Evolutionary conservation across 2,113 vertebrate genomes (phyloP), one percentile per base, ranked within the genome.

Genomic region (Indicator indicator): DNA sequence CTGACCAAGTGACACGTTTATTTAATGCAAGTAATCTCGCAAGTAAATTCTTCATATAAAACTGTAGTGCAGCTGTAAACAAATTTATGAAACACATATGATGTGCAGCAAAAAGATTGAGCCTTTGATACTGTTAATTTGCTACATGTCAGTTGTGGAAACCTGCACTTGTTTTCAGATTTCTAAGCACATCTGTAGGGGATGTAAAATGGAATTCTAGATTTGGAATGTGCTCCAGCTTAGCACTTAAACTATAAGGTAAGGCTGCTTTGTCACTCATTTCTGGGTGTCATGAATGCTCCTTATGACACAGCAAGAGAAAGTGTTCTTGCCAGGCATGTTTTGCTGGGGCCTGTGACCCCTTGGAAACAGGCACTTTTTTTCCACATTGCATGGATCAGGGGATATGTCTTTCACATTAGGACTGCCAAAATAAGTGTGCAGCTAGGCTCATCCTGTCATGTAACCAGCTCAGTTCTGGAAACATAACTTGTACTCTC

Each of bases 281-380:
- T 13, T 60, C 32, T 82, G 65, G 70, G 5, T 68, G 27, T 20
- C 32, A 12, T 13, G 48, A 70, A 33, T 91, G 40, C 32, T 78
- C 50, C 72, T 1, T 27, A 9, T 27, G 59, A 91, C 63, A 75
- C 3, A 30, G 59, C 44, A 76, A 72, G 70, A 64, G 24, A 69
- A 20, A 58, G 20, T 82, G n/a, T 40, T 86, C 81, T 78, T 86
- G 67, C 48, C 58, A 65, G 54, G 44, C 19, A 3, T 26, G n/a
- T 75, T 89, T 74, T 84, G n/a, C 77, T 62, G 28, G 24, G 58
- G 33, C 65, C 67, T 88, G 62, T 1, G 2, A 27, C 65, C 90
- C 86, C 93, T 59, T 86, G 70, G 77, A 86, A 89, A 91, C 65
- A 33, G 52, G 42, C 63, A 24, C n/a, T 58, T 60, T 3, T 71